Base-by-base conservation (phyloP, 2,797 vertebrate genomes). In the Microcaecilia unicolor region DNA sequence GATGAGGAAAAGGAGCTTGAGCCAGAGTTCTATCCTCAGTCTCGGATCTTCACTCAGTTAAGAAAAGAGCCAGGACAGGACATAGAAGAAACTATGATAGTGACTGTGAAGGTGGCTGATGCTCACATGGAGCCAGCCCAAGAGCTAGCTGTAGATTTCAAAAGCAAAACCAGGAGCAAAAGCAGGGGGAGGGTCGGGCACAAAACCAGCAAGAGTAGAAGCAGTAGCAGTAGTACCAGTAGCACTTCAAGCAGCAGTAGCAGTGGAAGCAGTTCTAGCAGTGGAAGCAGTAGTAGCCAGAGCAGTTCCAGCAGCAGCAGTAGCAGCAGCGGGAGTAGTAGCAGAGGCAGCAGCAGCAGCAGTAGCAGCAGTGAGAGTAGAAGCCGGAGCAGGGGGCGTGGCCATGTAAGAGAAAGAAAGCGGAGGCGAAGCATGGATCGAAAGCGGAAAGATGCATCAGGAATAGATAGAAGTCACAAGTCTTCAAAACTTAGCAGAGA, bases 401-500 rank as follows among this genome's bases (percentile, higher is more conserved):
- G 85, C 31, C 85, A 83, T 36, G 76, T 68, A 22, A 48, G 75
- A 40, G 76, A 85, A 7, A 91, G 90, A 48, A 93, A 90, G 45
- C 86, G 72, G 57, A 88, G 85, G 19, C 80, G 89, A 76, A 85
- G 84, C 1, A 64, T 84, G 0, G 90, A 96, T 12, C 80, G 78
- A 31, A 86, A 85, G 56, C 67, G 84, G 34, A 90, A 89, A 48
- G 87, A 83, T 31, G 83, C 80, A 6, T 64, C 78, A 12, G 78
- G 81, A 38, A 54, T 74, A 71, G 88, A 90, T 12, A 84, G 86
- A 39, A 85, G 81, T 69, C 87, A 80, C 63, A 91, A 88, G 61
- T 73, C 85, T 40, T 83, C 87, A 22, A 90, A 89, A 72, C 70
- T 78, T 72, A 84, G 78, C 19, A 85, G 86, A 74, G 91, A 92